Conservation (phyloP, 2,797 vertebrate species). For the Urocyon cinereoargenteus region DNA sequence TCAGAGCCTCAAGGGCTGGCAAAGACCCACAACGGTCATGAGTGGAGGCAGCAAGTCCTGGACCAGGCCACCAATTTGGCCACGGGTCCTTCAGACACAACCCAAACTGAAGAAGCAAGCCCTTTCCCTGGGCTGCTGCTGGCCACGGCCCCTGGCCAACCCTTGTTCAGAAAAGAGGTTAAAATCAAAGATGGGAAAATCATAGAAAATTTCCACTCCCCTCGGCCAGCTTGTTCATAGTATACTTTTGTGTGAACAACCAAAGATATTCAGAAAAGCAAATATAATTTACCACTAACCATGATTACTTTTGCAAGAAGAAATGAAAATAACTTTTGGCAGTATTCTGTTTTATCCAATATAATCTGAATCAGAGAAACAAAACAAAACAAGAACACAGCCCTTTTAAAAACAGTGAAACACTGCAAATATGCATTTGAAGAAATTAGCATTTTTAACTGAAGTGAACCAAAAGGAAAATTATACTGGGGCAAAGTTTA, state of each 20-base stretch:
- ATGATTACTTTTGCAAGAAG: constrained; percentile 87
- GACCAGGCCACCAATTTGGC: neutral
- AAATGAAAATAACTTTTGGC: constrained; percentile 88
- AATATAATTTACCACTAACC: constrained; percentile 83
- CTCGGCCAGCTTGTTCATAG: constrained; percentile 87
- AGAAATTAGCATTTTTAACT: constrained; percentile 79
- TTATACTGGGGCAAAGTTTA: constrained; percentile 96
- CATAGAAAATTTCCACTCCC: constrained; percentile 85
- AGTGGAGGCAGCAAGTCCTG: neutral
- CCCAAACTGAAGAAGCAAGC: neutral
- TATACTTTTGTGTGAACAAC: constrained; percentile 89
- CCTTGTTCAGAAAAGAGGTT: constrained; percentile 80
- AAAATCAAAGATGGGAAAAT: constrained; percentile 89
- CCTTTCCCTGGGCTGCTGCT: neutral
- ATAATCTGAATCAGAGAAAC: constrained; percentile 86
- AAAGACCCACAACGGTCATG: constrained; percentile 54
- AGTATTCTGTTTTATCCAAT: constrained; percentile 85
- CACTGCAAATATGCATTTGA: constrained; percentile 83
- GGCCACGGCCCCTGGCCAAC: constrained; percentile 9
- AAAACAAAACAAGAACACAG: constrained; percentile 86
- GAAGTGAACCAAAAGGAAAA: constrained; percentile 93
- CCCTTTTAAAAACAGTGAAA: constrained; percentile 89
- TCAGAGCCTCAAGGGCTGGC: constrained; percentile 80
- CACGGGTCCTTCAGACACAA: neutral
- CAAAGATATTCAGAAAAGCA: constrained; percentile 89